phyloP scores from a whole-genome alignment of 53 echinoderm and acorn worm genomes.

The Holothuria leucospilota region DNA sequence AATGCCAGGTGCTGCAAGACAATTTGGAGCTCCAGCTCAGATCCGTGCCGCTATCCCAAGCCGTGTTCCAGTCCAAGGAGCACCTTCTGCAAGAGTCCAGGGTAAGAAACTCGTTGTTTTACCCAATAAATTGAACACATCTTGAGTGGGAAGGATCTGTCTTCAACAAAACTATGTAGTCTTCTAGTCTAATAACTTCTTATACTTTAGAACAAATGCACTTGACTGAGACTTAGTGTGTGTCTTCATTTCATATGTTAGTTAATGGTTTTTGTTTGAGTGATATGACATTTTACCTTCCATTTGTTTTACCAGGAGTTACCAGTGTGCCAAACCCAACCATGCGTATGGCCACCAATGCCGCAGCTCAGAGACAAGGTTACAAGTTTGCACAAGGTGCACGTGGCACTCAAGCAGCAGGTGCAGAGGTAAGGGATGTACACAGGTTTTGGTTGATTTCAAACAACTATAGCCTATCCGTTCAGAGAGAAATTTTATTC shows the following conservation, averaged over 20 bases:
- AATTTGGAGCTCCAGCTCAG: conserved; percentile 33
- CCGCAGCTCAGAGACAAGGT: background rate
- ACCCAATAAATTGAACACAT: conserved; percentile 39
- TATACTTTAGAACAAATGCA: too few species aligned
- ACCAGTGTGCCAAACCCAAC: conserved; percentile 8
- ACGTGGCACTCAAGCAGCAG: background rate
- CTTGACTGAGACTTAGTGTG: too few species aligned
- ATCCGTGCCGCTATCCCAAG: conserved; percentile 33
- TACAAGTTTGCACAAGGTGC: conserved; percentile 28
- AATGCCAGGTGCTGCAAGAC: conserved; percentile 34
- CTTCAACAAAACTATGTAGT: too few species aligned
- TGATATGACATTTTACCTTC: background rate
- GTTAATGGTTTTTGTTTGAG: too few species aligned
- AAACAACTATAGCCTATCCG: too few species aligned
- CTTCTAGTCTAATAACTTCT: too few species aligned
- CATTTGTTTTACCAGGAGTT: background rate
- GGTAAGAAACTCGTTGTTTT: background rate
- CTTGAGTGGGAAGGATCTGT: conserved; percentile 9
- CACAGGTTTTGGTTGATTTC: too few species aligned
- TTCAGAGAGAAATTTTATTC: too few species aligned
- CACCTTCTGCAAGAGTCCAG: conserved; percentile 25
- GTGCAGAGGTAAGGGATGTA: conserved; percentile 17
- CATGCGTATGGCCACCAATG: conserved; percentile 6
- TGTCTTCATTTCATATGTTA: too few species aligned
- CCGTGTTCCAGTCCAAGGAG: conserved; percentile 5